Evolutionary conservation across 2,797 vertebrate species (phyloP).

Genomic region (Acanthornis magna): DNA sequence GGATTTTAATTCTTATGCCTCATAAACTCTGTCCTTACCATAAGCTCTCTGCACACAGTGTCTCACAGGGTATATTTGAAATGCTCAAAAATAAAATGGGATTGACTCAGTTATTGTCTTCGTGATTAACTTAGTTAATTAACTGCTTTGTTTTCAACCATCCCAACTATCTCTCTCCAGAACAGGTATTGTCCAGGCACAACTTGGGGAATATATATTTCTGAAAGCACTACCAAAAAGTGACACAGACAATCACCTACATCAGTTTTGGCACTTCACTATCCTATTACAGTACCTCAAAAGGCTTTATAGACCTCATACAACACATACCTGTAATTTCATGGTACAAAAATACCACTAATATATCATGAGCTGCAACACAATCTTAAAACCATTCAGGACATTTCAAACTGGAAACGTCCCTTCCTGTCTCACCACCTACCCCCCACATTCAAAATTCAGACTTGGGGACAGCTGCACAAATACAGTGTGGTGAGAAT

Average conservation of each 20-base stretch:
- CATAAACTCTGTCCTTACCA: not conserved
- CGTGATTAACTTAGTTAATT: not conserved
- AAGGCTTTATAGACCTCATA: not conserved
- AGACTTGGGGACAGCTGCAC: not conserved
- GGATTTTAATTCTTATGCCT: not conserved
- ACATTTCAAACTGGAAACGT: rapidly evolving
- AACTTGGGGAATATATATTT: not conserved
- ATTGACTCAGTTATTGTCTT: not conserved
- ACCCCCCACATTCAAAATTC: too few relatives aligned
- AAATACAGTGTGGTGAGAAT: not conserved
- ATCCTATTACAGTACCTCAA: not conserved
- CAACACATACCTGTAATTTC: not conserved
- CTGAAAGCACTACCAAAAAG: not conserved
- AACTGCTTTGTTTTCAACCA: not conserved
- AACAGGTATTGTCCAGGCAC: not conserved
- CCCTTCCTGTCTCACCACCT: rapidly evolving
- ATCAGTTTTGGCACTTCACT: not conserved
- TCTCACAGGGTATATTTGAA: not conserved
- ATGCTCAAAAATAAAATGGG: not conserved
- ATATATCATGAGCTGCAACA: not conserved
- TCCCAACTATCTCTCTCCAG: not conserved
- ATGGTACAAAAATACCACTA: not conserved
- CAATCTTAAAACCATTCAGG: not conserved
- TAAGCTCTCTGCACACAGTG: not conserved
- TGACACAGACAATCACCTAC: not conserved